Percentiles rank a stretch among this genome's conserved stretches.
Evolutionary conservation across 2,797 vertebrate genomes (phyloP).

Genomic region (Apodemus agrarius): DNA sequence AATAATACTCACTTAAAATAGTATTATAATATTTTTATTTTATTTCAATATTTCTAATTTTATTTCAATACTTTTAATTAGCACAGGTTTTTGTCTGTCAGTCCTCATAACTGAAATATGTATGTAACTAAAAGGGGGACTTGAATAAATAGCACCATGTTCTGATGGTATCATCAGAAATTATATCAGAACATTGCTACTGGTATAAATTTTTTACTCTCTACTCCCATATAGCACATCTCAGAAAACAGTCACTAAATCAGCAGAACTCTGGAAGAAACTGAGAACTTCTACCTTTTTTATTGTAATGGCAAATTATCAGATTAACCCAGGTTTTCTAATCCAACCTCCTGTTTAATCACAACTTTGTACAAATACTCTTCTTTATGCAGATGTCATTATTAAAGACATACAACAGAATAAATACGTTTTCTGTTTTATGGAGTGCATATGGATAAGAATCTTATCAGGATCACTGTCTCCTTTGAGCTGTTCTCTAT

Average conservation of each 20-base stretch:
- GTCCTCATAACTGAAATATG: not conserved
- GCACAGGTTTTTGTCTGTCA: not conserved
- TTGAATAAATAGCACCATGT: not conserved
- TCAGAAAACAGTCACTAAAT: not conserved
- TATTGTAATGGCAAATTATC: not conserved
- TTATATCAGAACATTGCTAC: not conserved
- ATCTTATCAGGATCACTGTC: not conserved
- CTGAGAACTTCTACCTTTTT: not conserved
- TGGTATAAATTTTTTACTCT: not conserved
- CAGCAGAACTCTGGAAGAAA: not conserved
- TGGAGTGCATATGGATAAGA: not conserved
- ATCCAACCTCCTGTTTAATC: not conserved
- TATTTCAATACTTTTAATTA: slow-evolving; percentile 24
- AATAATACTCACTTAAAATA: slow-evolving; percentile 22
- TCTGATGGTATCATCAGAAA: not conserved
- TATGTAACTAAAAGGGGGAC: not conserved
- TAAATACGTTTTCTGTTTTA: slow-evolving; percentile 21
- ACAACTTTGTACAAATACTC: not conserved
- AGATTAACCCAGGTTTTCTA: not conserved
- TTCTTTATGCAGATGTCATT: not conserved
- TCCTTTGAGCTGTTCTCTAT: slow-evolving; percentile 21
- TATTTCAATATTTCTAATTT: not conserved
- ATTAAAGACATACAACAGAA: slow-evolving; percentile 39
- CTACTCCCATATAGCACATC: not conserved
- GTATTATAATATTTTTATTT: not conserved